These are phyloP conservation scores for Hemibagrus guttatus DNA, from an alignment of 2,797 vertebrate species.

Conservation along the genomic window DNA sequence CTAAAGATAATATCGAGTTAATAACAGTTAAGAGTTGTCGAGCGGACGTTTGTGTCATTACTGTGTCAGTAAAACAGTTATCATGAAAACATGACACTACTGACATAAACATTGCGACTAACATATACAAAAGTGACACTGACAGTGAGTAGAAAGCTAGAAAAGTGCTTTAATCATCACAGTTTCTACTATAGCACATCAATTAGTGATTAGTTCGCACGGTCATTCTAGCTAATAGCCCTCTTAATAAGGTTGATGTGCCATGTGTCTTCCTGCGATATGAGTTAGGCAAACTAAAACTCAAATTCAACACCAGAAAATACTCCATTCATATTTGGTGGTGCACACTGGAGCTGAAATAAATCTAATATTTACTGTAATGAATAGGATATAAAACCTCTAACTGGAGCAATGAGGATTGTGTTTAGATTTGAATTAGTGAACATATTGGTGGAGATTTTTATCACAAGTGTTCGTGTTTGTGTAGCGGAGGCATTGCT, in stretches of 20 bases:
- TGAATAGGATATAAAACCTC: neutral
- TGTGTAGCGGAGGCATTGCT: neutral
- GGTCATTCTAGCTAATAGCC: too few relatives aligned
- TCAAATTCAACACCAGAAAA: neutral
- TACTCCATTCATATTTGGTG: neutral
- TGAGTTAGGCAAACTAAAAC: neutral
- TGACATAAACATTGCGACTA: neutral
- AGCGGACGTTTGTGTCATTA: neutral
- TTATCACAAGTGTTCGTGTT: conserved; percentile 6
- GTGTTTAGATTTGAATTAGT: conserved; percentile 6
- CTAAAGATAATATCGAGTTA: neutral
- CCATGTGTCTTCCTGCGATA: neutral
- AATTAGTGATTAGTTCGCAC: too few relatives aligned
- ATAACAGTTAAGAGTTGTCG: neutral
- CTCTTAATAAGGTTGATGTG: neutral
- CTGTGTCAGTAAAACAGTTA: too few relatives aligned
- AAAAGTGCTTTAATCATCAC: neutral
- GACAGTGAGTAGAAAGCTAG: neutral
- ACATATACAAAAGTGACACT: neutral
- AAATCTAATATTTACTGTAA: neutral
- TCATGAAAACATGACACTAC: neutral
- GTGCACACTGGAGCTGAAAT: neutral
- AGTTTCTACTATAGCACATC: too few relatives aligned
- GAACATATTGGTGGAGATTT: conserved; percentile 17
- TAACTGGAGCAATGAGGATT: neutral